phyloP scores from a whole-genome alignment of 2,113 vertebrate species.

The Elachura formosa region DNA sequence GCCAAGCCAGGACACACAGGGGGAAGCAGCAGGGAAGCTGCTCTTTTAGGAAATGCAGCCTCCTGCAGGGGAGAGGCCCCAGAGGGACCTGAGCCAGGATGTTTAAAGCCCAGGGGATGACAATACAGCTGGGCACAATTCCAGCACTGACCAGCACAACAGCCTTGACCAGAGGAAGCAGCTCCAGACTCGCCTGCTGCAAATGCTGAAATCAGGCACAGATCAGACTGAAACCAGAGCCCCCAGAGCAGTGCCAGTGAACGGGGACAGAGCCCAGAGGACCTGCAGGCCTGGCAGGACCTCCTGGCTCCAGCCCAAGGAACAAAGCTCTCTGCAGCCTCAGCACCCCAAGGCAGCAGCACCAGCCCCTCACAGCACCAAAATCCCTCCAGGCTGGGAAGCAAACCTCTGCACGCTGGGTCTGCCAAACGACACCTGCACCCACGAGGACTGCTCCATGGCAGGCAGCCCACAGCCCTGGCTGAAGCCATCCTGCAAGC shows the following conservation, averaged over 20 bases:
- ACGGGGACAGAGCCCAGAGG: background rate
- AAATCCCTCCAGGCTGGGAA: background rate
- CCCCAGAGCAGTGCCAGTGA: background rate
- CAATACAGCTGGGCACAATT: background rate
- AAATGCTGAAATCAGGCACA: background rate
- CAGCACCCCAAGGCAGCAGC: background rate
- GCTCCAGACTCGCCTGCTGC: background rate
- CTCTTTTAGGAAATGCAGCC: background rate
- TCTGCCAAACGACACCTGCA: background rate
- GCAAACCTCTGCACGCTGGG: rapidly evolving
- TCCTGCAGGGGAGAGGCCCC: background rate
- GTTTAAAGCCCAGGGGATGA: background rate
- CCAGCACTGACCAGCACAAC: rapidly evolving
- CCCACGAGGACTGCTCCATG: background rate
- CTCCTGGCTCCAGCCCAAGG: background rate
- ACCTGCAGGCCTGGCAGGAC: background rate
- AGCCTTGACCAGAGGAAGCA: background rate
- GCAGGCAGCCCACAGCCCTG: background rate
- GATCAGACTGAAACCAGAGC: background rate
- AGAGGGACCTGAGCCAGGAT: background rate
- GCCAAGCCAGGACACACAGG: background rate
- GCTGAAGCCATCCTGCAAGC: background rate
- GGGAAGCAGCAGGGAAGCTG: background rate
- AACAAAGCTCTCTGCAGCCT: background rate
- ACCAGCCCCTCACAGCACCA: rapidly evolving